Evolutionary conservation across 2,888 invertebrate genomes (phyloP).

Genomic region (Metacarcinus magister): DNA sequence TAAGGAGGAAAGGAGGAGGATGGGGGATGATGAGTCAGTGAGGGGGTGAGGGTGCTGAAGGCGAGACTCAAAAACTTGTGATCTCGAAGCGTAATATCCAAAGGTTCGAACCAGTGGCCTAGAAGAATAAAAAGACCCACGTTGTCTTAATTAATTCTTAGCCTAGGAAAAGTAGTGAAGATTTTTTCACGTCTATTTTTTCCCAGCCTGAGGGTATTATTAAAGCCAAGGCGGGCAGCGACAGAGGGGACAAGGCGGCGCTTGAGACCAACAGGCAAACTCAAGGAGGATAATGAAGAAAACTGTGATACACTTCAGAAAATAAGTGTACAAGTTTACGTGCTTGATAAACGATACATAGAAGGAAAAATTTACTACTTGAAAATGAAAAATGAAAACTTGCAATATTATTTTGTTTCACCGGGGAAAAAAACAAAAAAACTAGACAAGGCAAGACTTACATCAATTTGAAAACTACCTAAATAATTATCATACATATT

Average conservation of each 20-base stretch:
- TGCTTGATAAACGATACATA: background rate
- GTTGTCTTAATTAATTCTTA: slow-evolving; percentile 32
- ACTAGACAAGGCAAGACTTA: background rate
- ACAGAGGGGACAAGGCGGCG: background rate
- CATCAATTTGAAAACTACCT: too few species aligned
- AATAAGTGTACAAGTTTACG: background rate
- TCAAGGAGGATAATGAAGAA: background rate
- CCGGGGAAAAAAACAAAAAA: too few species aligned
- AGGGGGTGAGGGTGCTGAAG: background rate
- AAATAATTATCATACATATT: too few species aligned
- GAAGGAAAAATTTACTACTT: too few species aligned
- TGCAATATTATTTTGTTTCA: too few species aligned
- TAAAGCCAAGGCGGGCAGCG: background rate
- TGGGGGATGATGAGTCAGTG: background rate
- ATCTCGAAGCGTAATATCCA: slow-evolving; percentile 6
- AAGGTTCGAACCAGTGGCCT: background rate
- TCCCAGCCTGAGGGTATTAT: background rate
- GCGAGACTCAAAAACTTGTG: background rate
- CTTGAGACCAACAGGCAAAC: background rate
- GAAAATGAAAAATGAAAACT: too few species aligned
- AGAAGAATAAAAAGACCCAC: slow-evolving; percentile 2
- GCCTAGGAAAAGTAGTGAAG: background rate
- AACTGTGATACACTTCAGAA: background rate
- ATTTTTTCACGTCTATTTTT: background rate
- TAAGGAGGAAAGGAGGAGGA: background rate